Percentiles rank a stretch among this genome's conserved stretches.
phyloP scores from a whole-genome alignment of 2,113 vertebrate species.

The Stegostoma tigrinum region DNA sequence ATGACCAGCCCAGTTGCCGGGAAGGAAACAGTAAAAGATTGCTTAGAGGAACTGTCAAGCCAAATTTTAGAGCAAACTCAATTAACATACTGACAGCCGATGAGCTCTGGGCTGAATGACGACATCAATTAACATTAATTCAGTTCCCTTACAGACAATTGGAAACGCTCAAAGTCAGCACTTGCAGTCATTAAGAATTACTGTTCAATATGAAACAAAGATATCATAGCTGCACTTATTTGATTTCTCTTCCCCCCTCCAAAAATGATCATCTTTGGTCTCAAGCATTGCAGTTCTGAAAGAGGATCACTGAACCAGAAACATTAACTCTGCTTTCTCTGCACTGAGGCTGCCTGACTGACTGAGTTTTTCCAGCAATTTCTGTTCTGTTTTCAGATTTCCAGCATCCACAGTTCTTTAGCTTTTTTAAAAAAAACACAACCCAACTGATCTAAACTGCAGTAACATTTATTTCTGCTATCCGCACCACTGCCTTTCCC shows the following conservation, averaged over 20 bases:
- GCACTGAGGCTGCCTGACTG: no score
- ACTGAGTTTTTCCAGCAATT: no score
- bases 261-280: not conserved
- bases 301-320: no score
- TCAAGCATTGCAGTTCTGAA: not conserved
- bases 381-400: no score
- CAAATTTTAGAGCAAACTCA: not conserved
- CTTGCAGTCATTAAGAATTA: not conserved
- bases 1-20: not conserved
- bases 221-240: not conserved
- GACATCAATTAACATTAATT: not conserved
- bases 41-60: not conserved
- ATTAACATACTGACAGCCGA: not conserved
- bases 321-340: no score
- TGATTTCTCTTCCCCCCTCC: not conserved
- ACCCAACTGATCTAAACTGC: not conserved
- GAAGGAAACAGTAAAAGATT: not conserved
- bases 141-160: not conserved
- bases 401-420: no score
- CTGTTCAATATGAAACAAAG: not conserved
- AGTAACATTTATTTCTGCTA: not conserved
- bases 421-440: not conserved
- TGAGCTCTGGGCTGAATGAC: not conserved
- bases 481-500: not conserved
- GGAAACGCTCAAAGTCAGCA: conserved; percentile 1